phyloP scores from a whole-genome alignment of 2,113 vertebrate genomes.

The Saccopteryx leptura region DNA sequence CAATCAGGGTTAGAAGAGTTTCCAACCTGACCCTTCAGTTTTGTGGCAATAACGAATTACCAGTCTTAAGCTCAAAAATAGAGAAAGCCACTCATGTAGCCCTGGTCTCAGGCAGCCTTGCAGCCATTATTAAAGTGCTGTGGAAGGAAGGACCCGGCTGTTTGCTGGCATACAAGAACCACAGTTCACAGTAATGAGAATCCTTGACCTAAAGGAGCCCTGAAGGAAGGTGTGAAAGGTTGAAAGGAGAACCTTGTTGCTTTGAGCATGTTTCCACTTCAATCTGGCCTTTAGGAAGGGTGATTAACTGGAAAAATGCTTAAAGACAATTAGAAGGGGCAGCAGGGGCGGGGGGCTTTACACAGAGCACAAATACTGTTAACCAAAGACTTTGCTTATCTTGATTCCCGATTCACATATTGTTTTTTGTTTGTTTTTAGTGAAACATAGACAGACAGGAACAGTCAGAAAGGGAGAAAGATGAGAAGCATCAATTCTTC shows the following conservation, averaged over 20 bases:
- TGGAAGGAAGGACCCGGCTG: neutral
- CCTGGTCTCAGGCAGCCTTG: neutral
- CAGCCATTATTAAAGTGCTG: neutral
- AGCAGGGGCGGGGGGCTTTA: neutral
- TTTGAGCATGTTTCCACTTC: conserved; percentile 1
- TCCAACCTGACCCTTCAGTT: neutral
- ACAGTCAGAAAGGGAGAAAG: no score
- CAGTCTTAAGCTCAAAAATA: neutral
- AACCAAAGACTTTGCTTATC: conserved; percentile 1
- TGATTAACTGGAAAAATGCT: neutral
- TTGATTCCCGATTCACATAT: neutral
- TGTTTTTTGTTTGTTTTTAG: no score
- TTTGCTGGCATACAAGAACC: neutral
- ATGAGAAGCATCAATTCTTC: no score
- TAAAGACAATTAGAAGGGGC: neutral
- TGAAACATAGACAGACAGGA: no score
- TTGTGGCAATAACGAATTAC: conserved; percentile 42
- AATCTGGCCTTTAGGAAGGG: neutral
- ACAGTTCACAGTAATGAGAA: neutral
- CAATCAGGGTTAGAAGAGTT: conserved; percentile 43
- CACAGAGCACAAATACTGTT: neutral
- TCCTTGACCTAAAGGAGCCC: neutral
- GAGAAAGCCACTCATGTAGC: neutral
- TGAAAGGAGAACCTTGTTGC: neutral
- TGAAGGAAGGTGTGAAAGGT: neutral